Evolutionary conservation across 1,140 invertebrate genomes (phyloP).

Genomic region (Danaus melanippus): DNA sequence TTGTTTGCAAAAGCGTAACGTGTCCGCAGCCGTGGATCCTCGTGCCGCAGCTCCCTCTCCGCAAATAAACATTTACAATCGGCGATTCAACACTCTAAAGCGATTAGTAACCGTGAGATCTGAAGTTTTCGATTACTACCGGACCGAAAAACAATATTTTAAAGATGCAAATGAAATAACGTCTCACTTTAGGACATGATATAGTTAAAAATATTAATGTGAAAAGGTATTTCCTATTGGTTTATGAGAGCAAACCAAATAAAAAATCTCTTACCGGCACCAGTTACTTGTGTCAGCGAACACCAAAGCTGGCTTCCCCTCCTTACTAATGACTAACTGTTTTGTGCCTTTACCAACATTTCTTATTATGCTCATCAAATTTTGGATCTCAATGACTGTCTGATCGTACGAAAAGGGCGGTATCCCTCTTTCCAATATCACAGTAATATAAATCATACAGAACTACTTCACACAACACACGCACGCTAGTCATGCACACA

Average conservation of each 20-base stretch:
- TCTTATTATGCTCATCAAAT: slow-evolving; percentile 30
- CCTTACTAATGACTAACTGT: slow-evolving; percentile 45
- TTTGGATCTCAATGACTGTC: slow-evolving; percentile 23
- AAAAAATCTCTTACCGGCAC: slow-evolving; percentile 56
- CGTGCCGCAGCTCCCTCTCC: slow-evolving; percentile 15
- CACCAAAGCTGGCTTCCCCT: slow-evolving; percentile 67
- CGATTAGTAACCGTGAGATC: slow-evolving; percentile 64
- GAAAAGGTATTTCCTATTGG: slow-evolving; percentile 73
- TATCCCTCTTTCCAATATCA: slow-evolving; percentile 60
- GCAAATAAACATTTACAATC: slow-evolving; percentile 11
- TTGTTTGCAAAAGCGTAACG: slow-evolving; percentile 64
- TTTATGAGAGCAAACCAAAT: slow-evolving; percentile 59
- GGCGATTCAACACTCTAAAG: slow-evolving; percentile 28
- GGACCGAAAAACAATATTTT: slow-evolving; percentile 43
- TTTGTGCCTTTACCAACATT: slow-evolving; percentile 59
- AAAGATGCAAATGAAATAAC: slow-evolving; percentile 68
- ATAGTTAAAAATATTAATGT: slow-evolving; percentile 73
- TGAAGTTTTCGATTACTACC: slow-evolving; percentile 59
- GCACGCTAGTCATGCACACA: slow-evolving; percentile 39
- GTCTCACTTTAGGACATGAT: slow-evolving; percentile 70
- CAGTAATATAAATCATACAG: slow-evolving; percentile 57
- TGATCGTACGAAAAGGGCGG: slow-evolving; percentile 29
- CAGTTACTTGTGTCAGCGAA: slow-evolving; percentile 47
- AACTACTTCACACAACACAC: slow-evolving; percentile 30
- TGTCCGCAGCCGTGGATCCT: slow-evolving; percentile 16